Conservation (phyloP, 2,888 invertebrate genomes). For the Magallana nippona region DNA sequence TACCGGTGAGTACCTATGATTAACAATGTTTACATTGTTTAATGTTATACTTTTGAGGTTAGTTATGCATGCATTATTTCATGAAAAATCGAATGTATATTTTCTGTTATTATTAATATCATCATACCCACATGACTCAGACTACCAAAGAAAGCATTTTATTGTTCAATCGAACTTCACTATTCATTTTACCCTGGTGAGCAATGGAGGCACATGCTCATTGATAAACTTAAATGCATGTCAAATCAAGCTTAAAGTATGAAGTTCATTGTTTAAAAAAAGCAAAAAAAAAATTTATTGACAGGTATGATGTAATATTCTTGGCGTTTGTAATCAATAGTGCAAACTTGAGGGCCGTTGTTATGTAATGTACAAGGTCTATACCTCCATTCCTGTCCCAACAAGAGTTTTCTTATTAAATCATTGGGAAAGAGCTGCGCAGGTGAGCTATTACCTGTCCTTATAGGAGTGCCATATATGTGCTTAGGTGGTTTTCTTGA, state of each 20-base stretch:
- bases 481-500: neutral
- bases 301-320: constrained; percentile 29
- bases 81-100: too few species aligned
- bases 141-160: neutral
- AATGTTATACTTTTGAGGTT: too few species aligned
- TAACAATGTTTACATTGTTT: too few species aligned
- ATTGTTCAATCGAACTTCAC: neutral
- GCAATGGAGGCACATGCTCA: neutral
- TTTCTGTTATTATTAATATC: too few species aligned
- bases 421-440: neutral
- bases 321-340: constrained; percentile 3
- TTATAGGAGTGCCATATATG: neutral
- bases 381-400: neutral
- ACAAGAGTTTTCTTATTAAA: neutral
- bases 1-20: too few species aligned
- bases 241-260: neutral
- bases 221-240: constrained; percentile 24
- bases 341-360: neutral
- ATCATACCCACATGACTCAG: too few species aligned
- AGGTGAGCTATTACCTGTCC: neutral
- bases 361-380: neutral
- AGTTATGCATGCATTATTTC: too few species aligned
- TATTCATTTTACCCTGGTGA: neutral
- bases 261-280: neutral
- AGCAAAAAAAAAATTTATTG: neutral